phyloP scores from a whole-genome alignment of 2,797 vertebrate species.

The Micromesistius poutassou region DNA sequence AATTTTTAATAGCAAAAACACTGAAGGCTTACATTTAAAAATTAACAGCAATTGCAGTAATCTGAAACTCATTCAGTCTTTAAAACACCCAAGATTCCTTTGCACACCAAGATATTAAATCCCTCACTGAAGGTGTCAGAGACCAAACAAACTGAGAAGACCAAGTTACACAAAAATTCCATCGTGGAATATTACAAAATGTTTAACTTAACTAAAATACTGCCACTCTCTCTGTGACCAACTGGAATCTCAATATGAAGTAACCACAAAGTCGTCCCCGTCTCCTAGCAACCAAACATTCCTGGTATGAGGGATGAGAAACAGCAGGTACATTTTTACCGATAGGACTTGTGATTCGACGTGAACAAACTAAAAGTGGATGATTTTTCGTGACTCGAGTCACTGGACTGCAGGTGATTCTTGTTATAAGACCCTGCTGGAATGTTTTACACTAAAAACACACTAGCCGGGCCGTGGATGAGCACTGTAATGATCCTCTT shows the following conservation, averaged over 20 bases:
- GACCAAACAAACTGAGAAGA: background rate
- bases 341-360: background rate
- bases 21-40: constrained; percentile 7
- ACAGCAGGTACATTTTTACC: background rate
- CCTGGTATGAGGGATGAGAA: background rate
- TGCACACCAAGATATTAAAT: background rate
- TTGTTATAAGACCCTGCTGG: background rate
- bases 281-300: background rate
- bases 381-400: background rate
- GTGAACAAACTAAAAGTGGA: background rate
- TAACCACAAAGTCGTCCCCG: background rate
- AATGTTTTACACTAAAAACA: constrained; percentile 1
- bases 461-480: background rate
- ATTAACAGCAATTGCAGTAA: constrained; percentile 2
- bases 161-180: background rate
- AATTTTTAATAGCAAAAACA: constrained; percentile 8
- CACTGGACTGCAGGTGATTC: background rate
- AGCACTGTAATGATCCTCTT: background rate
- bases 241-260: constrained; percentile 5
- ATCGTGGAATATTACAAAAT: constrained; percentile 1
- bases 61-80: constrained; percentile 3
- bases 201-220: background rate
- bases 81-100: constrained; percentile 5
- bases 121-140: background rate
- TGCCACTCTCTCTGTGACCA: background rate